Base-by-base conservation (phyloP, 2,113 vertebrate species). In the Strix uralensis region DNA sequence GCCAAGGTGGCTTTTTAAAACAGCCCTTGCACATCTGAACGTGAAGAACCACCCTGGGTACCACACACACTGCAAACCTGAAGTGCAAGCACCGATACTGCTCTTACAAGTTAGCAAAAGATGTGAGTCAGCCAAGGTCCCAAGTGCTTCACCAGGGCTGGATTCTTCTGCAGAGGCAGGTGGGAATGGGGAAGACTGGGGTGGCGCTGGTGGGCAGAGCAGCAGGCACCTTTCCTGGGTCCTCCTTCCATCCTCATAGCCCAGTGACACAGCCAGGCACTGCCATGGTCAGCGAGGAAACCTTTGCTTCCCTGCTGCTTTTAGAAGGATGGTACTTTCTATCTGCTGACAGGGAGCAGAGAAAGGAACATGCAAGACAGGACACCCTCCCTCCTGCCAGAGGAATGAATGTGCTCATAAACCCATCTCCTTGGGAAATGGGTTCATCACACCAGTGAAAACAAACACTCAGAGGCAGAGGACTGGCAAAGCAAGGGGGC, bases 31-130 rank as follows among this genome's bases (percentile, higher is more conserved):
- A 72, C 14, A 79, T 52, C 81, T 74, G 62, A 59, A 46, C 58
- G n/a, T 75, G 59, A 79, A 84, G 65, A 61, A n/a, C 38, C 6
- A 3, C 74, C 2, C 38, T 18, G 69, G 46, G 46, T 36, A 42
- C 65, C 0, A 0, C 1, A 0, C 13, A 65, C 29, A 15, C 0
- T 8, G 61, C 47, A 46, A 40, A 55, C 10, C 44, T 16, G 26
- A n/a, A 44, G 25, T 2, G 5, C 46, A 17, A 19, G 42, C 57
- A 49, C 25, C 1, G 6, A 61, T 22, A 7, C 32, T 13, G 40
- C 47, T 36, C 21, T 63, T 21, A 44, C 5, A 57, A 52, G 32
- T 22, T 3, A 29, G 51, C 36, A 23, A 85, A n/a, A 26, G 6
- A 2, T 3, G 16, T 18, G 47, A 62, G 16, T 73, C 69, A 87